Evolutionary conservation across 2,797 vertebrate genomes (phyloP).

Genomic region (Anguilla marmorata): DNA sequence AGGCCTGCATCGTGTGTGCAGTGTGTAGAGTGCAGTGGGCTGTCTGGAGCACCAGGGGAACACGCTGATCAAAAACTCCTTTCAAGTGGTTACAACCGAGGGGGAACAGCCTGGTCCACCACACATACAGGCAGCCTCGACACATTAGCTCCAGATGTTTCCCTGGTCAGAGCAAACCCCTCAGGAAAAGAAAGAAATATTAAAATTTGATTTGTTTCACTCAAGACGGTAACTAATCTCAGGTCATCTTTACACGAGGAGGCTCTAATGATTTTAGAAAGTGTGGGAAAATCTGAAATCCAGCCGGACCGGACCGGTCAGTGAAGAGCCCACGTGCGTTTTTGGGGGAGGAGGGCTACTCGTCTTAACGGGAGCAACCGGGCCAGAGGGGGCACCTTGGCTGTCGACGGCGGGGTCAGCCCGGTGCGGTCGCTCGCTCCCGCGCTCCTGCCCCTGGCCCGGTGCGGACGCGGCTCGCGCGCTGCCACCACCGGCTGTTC

Average conservation of each 20-base stretch:
- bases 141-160: constrained; percentile 35
- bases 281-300: constrained; percentile 5
- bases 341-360: background rate
- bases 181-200: constrained; percentile 7
- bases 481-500: constrained; percentile 19
- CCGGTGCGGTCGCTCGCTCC: background rate
- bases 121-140: constrained; percentile 18
- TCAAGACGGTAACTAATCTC: background rate
- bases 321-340: background rate
- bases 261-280: background rate
- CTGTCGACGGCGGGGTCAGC: background rate
- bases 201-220: constrained; percentile 13
- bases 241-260: background rate
- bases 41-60: background rate
- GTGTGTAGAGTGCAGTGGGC: background rate
- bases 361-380: background rate
- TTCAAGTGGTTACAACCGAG: constrained; percentile 43
- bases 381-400: constrained; percentile 12
- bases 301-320: background rate
- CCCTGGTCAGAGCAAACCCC: background rate
- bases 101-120: constrained; percentile 41
- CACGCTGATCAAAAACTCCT: constrained; percentile 44
- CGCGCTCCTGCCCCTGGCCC: background rate
- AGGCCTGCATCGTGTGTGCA: constrained; percentile 40
- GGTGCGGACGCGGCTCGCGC: background rate